A percentile compares a stretch with the other conserved stretches of the same genome.
Conservation (phyloP, 1,140 invertebrate genomes). For the Pachypeltis micranthus region DNA sequence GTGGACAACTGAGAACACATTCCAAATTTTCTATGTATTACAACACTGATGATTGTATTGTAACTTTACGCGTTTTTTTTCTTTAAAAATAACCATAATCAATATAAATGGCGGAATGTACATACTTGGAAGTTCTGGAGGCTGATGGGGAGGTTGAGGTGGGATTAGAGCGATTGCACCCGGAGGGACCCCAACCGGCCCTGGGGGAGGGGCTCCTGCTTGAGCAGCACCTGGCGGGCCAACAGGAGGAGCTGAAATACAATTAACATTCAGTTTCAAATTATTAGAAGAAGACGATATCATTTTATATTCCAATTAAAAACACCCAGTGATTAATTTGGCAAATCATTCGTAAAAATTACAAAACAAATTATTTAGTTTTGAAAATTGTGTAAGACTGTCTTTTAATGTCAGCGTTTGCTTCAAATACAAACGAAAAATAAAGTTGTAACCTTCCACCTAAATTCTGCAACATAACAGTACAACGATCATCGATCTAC, state of each 20-base stretch:
- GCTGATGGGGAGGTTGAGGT: conserved; percentile 30
- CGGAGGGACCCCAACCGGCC: conserved; percentile 35
- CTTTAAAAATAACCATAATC: no score
- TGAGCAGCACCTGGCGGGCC: conserved; percentile 25
- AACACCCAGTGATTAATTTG: not conserved
- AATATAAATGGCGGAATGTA: no score
- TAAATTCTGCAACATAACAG: no score
- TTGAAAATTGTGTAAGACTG: no score
- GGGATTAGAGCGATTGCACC: conserved; percentile 31
- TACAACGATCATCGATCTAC: no score
- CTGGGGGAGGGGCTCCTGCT: conserved; percentile 26
- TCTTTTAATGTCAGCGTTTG: no score
- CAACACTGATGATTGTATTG: not conserved
- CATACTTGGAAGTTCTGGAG: conserved; percentile 38
- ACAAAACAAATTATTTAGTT: not conserved
- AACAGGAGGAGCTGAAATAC: conserved; percentile 24
- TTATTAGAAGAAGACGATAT: no score
- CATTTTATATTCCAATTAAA: no score
- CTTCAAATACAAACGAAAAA: no score
- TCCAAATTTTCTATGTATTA: not conserved
- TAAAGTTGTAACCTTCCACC: no score
- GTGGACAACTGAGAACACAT: no score
- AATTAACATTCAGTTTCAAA: not conserved
- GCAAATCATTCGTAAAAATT: not conserved
- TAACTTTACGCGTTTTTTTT: not conserved